phyloP scores from a whole-genome alignment of 2,113 vertebrate species.

The Setophaga kirtlandii region DNA sequence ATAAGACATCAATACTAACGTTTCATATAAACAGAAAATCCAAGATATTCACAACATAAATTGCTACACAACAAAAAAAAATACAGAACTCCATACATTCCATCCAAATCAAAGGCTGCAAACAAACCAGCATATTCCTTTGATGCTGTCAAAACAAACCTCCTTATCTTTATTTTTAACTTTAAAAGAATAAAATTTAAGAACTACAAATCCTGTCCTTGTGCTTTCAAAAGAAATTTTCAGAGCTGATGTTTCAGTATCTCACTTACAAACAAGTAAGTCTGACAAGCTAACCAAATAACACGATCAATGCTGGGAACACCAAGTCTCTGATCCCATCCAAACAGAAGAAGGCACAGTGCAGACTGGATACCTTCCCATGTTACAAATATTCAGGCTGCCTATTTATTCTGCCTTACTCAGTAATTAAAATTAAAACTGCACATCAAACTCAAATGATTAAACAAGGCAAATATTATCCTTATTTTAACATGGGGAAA shows the following conservation, averaged over 20 bases:
- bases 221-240: constrained; percentile 52
- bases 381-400: background rate
- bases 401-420: background rate
- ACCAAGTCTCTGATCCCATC: background rate
- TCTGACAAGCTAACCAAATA: constrained; percentile 34
- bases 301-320: background rate
- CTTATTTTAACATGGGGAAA: background rate
- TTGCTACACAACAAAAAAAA: background rate
- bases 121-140: constrained; percentile 57
- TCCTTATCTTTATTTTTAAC: constrained; percentile 64
- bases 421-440: background rate
- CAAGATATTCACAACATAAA: constrained; percentile 40
- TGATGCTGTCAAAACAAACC: constrained; percentile 61
- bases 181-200: constrained; percentile 58
- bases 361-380: background rate
- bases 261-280: constrained; percentile 40
- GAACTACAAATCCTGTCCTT: constrained; percentile 52
- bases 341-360: background rate
- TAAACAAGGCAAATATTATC: background rate
- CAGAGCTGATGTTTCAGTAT: constrained; percentile 1
- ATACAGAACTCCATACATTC: background rate
- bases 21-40: constrained; percentile 22
- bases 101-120: constrained; percentile 56
- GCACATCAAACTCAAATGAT: background rate
- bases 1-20: background rate